A percentile compares a stretch with the other conserved stretches of the same genome.
These are phyloP conservation scores for Phania funesta DNA, from an alignment of 2,888 invertebrate species.

Conservation along the genomic window DNA sequence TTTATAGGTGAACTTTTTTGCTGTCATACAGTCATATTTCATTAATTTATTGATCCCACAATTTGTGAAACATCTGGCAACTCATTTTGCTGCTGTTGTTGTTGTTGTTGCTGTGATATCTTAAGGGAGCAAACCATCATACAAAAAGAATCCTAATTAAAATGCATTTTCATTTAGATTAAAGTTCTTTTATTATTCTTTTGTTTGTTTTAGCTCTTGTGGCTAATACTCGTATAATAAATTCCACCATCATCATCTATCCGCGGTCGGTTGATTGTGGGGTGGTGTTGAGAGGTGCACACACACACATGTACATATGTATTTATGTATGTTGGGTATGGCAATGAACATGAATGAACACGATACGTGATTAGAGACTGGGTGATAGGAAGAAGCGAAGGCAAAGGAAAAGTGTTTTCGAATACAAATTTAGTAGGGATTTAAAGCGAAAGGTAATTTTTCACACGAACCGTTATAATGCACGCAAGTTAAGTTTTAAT, in stretches of 20 bases:
- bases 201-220: constrained; percentile 31
- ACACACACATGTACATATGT: neutral
- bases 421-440: constrained; percentile 22
- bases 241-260: constrained; percentile 8
- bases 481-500: constrained; percentile 56
- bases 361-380: constrained; percentile 27
- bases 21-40: neutral
- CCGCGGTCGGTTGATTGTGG: neutral
- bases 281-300: neutral
- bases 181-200: constrained; percentile 19
- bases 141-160: constrained; percentile 77
- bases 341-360: constrained; percentile 56
- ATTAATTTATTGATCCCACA: too few relatives aligned
- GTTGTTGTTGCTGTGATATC: neutral
- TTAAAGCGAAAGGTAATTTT: constrained; percentile 53
- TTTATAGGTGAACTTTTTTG: neutral
- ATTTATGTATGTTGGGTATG: neutral
- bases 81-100: neutral
- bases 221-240: constrained; percentile 41
- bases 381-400: neutral
- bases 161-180: constrained; percentile 76
- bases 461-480: constrained; percentile 64
- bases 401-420: constrained; percentile 1
- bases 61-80: constrained; percentile 10
- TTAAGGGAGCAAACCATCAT: constrained; percentile 28